These are phyloP conservation scores for Sandelia bainsii DNA, from an alignment of 2,797 vertebrate genomes.

Conservation along the genomic window DNA sequence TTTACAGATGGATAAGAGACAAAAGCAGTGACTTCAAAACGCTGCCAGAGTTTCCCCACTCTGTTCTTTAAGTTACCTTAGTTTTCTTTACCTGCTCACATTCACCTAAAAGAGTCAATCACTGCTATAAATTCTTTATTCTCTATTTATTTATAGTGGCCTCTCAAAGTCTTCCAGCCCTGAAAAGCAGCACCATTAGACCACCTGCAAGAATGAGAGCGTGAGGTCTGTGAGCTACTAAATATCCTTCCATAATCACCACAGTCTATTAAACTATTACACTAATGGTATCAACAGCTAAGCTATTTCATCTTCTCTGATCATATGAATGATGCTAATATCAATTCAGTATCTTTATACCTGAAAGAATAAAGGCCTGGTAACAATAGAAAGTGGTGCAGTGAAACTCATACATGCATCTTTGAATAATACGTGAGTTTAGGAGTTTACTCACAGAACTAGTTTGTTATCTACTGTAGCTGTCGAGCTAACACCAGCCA, in stretches of 20 bases:
- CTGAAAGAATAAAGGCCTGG: too few relatives aligned
- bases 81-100: slow-evolving; percentile 62
- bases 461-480: background rate
- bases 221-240: slow-evolving; percentile 29
- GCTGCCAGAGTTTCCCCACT: slow-evolving; percentile 55
- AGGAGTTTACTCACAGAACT: background rate
- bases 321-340: slow-evolving; percentile 21
- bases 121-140: slow-evolving; percentile 22
- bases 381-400: background rate
- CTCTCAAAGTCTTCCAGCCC: slow-evolving; percentile 34
- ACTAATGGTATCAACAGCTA: slow-evolving; percentile 42
- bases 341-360: background rate
- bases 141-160: slow-evolving; percentile 17
- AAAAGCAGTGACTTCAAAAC: slow-evolving; percentile 81
- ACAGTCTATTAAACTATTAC: slow-evolving; percentile 24
- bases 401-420: background rate
- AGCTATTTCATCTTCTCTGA: background rate
- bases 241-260: slow-evolving; percentile 30
- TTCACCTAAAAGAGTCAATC: slow-evolving; percentile 21
- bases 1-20: slow-evolving; percentile 80
- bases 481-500: background rate
- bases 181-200: slow-evolving; percentile 5
- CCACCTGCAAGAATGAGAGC: background rate
- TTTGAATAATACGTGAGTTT: background rate
- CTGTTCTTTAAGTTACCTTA: slow-evolving; percentile 64